These are phyloP conservation scores for Seriola quinqueradiata DNA, from an alignment of 2,113 vertebrate species.

Conservation along the genomic window DNA sequence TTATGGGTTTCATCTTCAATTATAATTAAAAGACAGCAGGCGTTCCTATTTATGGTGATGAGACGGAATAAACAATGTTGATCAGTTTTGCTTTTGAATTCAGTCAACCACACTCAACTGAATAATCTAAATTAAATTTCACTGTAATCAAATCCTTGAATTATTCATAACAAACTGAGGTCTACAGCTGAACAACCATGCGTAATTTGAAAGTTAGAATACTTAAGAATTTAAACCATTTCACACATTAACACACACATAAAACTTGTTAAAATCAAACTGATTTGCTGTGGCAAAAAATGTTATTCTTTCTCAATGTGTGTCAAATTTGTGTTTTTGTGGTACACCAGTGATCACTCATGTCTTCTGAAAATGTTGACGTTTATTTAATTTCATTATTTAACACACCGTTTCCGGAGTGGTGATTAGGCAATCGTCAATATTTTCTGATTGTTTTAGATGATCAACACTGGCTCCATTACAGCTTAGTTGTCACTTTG, in stretches of 20 bases:
- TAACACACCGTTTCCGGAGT: too few species aligned
- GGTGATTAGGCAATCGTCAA: too few species aligned
- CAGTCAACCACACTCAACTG: background rate
- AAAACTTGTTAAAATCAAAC: background rate
- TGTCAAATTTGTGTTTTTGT: too few species aligned
- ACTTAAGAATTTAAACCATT: background rate
- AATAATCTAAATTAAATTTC: constrained; percentile 1
- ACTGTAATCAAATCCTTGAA: background rate
- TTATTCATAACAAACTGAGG: background rate
- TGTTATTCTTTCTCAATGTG: background rate
- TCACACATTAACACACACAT: background rate
- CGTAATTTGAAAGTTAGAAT: background rate
- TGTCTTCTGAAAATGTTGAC: too few species aligned
- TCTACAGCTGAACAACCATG: background rate
- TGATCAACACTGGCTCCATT: too few species aligned
- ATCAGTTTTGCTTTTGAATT: background rate
- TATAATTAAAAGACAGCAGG: constrained; percentile 3
- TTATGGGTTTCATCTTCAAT: constrained; percentile 44
- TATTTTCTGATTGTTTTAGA: too few species aligned
- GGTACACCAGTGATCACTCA: too few species aligned
- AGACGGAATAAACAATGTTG: background rate
- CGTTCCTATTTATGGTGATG: background rate
- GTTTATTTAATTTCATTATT: too few species aligned
- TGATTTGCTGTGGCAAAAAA: background rate
- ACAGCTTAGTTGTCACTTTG: too few species aligned